These are phyloP conservation scores for Cactoblastis cactorum DNA, from an alignment of 2,888 invertebrate species.

Conservation along the genomic window DNA sequence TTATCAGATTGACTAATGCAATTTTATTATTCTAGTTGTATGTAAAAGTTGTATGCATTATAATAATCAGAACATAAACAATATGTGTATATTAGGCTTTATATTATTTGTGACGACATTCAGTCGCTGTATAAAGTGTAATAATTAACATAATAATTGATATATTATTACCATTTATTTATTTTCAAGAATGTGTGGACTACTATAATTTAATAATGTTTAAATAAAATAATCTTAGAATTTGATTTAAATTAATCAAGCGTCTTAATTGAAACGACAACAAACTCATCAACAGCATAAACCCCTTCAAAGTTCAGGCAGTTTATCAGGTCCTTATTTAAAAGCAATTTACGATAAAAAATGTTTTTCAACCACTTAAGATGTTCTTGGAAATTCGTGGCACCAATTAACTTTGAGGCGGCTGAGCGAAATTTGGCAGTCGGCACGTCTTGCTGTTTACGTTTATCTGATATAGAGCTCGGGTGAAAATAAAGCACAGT, in stretches of 20 bases:
- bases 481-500: neutral
- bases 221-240: too few species aligned
- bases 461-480: constrained; percentile 43
- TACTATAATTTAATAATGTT: too few species aligned
- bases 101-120: neutral
- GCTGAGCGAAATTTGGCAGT: constrained; percentile 55
- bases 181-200: too few species aligned
- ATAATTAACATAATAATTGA: too few species aligned
- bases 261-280: neutral
- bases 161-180: too few species aligned
- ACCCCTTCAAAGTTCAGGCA: constrained; percentile 15
- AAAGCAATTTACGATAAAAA: constrained; percentile 15
- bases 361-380: constrained; percentile 16
- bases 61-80: neutral
- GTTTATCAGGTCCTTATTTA: constrained; percentile 14
- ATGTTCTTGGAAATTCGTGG: constrained; percentile 44
- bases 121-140: neutral
- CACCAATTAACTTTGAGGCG: constrained; percentile 52
- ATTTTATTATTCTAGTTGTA: neutral
- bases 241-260: neutral
- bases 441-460: constrained; percentile 59
- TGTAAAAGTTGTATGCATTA: neutral
- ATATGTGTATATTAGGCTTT: neutral
- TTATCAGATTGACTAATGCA: constrained; percentile 1
- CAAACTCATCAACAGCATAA: constrained; percentile 15